phyloP scores from a whole-genome alignment of 2,113 vertebrate species.

The Guaruba guarouba region DNA sequence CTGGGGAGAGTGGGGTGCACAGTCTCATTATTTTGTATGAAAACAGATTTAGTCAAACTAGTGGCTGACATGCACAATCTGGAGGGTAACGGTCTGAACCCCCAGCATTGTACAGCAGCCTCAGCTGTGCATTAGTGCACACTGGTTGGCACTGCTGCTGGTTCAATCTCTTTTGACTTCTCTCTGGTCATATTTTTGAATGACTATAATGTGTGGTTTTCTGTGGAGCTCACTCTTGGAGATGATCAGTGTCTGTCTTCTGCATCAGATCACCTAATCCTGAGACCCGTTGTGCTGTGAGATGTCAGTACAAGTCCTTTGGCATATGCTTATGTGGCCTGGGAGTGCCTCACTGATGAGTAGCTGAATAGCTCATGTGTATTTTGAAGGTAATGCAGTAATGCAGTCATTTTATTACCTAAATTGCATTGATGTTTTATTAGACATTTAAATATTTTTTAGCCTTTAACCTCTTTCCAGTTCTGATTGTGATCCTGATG shows the following conservation, averaged over 20 bases:
- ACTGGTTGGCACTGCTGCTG: background rate
- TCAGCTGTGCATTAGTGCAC: background rate
- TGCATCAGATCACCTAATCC: background rate
- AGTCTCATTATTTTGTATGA: background rate
- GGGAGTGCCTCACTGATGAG: background rate
- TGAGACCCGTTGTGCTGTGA: fast-evolving
- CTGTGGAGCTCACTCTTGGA: background rate
- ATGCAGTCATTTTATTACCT: background rate
- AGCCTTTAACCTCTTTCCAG: background rate
- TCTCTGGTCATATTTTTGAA: background rate
- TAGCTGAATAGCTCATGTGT: background rate
- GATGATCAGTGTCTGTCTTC: background rate
- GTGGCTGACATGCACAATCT: background rate
- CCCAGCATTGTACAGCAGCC: background rate
- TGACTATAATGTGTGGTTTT: background rate
- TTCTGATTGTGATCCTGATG: background rate
- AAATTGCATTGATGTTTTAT: background rate
- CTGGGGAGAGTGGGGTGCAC: background rate
- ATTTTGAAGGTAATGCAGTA: background rate
- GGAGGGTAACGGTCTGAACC: fast-evolving
- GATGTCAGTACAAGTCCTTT: background rate
- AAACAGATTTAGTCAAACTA: background rate
- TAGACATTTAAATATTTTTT: background rate
- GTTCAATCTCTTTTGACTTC: background rate
- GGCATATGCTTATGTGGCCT: background rate